These are phyloP conservation scores for Lutjanus argentimaculatus DNA, from an alignment of 2,797 vertebrate genomes.

Conservation along the genomic window DNA sequence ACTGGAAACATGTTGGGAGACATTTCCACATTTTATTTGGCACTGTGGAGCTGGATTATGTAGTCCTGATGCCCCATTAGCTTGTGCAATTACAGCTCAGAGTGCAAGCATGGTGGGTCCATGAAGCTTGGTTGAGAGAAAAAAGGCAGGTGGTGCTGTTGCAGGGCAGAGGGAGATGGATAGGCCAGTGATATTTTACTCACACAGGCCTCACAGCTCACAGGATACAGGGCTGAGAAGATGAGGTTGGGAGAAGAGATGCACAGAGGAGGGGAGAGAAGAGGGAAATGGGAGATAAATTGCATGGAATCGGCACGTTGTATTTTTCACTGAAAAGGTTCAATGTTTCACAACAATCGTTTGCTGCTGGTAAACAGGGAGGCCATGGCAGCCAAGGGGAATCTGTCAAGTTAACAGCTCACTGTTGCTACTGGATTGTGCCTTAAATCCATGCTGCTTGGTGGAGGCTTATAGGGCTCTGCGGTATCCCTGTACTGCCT, in stretches of 20 bases:
- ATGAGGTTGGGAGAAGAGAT: constrained; percentile 37
- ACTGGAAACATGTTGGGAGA: constrained; percentile 33
- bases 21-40: constrained; percentile 45
- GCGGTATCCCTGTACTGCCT: constrained; percentile 20
- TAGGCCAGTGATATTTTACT: constrained; percentile 46
- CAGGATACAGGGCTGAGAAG: constrained; percentile 33
- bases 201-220: constrained; percentile 29
- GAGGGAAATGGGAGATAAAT: constrained; percentile 42
- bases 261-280: background rate
- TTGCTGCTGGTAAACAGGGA: constrained; percentile 55
- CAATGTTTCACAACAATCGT: constrained; percentile 44
- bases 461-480: constrained; percentile 36
- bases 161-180: constrained; percentile 42
- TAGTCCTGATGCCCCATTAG: constrained; percentile 60
- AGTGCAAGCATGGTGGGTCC: constrained; percentile 29
- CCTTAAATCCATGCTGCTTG: constrained; percentile 43
- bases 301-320: constrained; percentile 27
- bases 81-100: constrained; percentile 51
- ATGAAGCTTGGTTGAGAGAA: constrained; percentile 21
- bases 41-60: constrained; percentile 42
- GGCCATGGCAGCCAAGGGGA: constrained; percentile 2
- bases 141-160: constrained; percentile 37
- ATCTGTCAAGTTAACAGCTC: constrained; percentile 65
- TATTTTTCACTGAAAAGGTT: constrained; percentile 44
- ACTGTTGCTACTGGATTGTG: constrained; percentile 49